phyloP scores from a whole-genome alignment of 2,797 vertebrate genomes.

The Amphiprion clarkii region DNA sequence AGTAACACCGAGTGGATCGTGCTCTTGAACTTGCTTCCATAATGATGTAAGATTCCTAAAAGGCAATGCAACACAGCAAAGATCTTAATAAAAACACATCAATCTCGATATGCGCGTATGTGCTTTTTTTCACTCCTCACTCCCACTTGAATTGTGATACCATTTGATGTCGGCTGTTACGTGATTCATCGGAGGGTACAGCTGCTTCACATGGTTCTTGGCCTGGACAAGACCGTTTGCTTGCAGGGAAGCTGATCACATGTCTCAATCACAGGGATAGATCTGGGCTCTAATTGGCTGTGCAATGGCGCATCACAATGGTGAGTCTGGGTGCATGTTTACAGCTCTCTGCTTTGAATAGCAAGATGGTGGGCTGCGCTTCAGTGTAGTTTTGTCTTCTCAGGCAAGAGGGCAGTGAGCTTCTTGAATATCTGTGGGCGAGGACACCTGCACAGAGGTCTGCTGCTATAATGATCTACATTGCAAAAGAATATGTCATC shows the following conservation, averaged over 20 bases:
- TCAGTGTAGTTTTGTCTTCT: slow-evolving; percentile 40
- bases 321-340: slow-evolving; percentile 42
- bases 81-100: slow-evolving; percentile 76
- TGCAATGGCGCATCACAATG: slow-evolving; percentile 55
- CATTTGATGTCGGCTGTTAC: slow-evolving; percentile 73
- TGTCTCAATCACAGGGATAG: slow-evolving; percentile 77
- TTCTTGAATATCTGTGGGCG: slow-evolving; percentile 43
- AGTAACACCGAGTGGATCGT: slow-evolving; percentile 48
- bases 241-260: slow-evolving; percentile 77
- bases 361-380: slow-evolving; percentile 55
- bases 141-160: slow-evolving; percentile 67
- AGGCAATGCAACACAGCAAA: slow-evolving; percentile 69
- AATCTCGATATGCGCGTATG: slow-evolving; percentile 51
- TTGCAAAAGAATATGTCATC: slow-evolving; percentile 45
- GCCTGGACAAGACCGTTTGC: slow-evolving; percentile 77
- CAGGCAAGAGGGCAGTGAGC: slow-evolving; percentile 48
- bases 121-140: slow-evolving; percentile 42
- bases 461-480: slow-evolving; percentile 54
- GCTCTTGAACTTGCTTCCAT: slow-evolving; percentile 68
- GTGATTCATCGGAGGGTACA: slow-evolving; percentile 78
- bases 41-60: slow-evolving; percentile 73
- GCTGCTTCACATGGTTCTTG: slow-evolving; percentile 79
- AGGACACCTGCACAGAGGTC: slow-evolving; percentile 58
- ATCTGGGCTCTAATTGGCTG: slow-evolving; percentile 77
- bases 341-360: slow-evolving; percentile 61